Base-by-base conservation (phyloP, 1,140 invertebrate species). In the Philopotamus ludificatus region DNA sequence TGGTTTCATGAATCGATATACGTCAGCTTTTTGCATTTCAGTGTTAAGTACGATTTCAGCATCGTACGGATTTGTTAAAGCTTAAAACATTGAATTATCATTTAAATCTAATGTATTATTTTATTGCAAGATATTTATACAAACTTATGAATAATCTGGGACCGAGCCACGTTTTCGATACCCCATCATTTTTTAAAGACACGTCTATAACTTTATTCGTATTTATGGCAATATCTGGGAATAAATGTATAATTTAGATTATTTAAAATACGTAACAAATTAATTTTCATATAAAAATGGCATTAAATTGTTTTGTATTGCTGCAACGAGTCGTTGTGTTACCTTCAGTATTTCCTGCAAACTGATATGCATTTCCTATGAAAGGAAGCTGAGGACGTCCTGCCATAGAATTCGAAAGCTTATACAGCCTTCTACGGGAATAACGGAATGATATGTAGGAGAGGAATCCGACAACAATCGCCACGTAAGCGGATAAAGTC, bases 1-100 rank as follows among this genome's bases (percentile, higher is more conserved):
- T 9, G 85, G 84, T 66, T 86, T 82, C 12, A 94, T 75, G 70
- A 87, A 88, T 44, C 83, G 74, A 72, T 95, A 94, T 70, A 90
- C 83, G 34, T 74, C 72, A 49, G 87, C 85, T 76, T 95, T 95
- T 51, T 87, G 82, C 28, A 70, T 20, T 26, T 50, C 65, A 1
- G 54, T 20, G 51, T 73, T 74, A 1, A 71, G 63, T 10, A 75
- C 60, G n/a, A n/a, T n/a, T n/a, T n/a, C n/a, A n/a, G n/a, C n/a
- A n/a, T n/a, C n/a, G n/a, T n/a, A n/a, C n/a, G n/a, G n/a, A n/a
- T n/a, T n/a, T n/a, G n/a, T n/a, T n/a, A n/a, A n/a, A n/a, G n/a
- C n/a, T n/a, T n/a, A n/a, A n/a, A n/a, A n/a, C n/a, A n/a, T n/a
- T n/a, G n/a, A n/a, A n/a, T n/a, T n/a, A n/a, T n/a, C n/a, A n/a